Evolutionary conservation across 2,797 vertebrate genomes (phyloP), one percentile per base, ranked within the genome.

Genomic region (Sebastes wilsoni): DNA sequence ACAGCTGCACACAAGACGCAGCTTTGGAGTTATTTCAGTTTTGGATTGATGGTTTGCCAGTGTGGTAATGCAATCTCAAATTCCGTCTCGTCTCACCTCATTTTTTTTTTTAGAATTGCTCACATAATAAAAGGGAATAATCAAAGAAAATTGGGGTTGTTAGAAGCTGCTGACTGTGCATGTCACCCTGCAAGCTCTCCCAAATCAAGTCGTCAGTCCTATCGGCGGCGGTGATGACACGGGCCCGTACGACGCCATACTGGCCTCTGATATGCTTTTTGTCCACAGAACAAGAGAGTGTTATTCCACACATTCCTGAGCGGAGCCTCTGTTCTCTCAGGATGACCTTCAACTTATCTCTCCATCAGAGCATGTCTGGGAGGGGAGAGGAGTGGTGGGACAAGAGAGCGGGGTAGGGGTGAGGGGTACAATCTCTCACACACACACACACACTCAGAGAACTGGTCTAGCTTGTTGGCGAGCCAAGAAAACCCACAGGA

Each of bases 321-420:
- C 61, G n/a, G 87, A 95, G 94, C 86, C 94, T 93, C 89, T 85
- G 91, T 94, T 93, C 92, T 95, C 92, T 91, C 84, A 72, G 88
- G 89, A 92, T 95, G 95, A 96, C 95, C 94, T 96, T 95, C 93
- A 94, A 69, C 88, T 95, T 95, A 95, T 96, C 95, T 94, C 94
- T 95, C 88, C 89, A 95, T 96, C 96, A 92, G 90, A 91, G 91
- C 91, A 93, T 92, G 87, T 92, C 91, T 93, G 83, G 86, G 80
- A 83, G 87, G 87, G 77, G 75, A 82, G 80, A 59, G 84, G 83
- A 42, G 68, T 66, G 62, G 78, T 70, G 75, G 61, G 77, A 83
- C 38, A 58, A 61, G 78, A 49, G 80, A 14, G 66, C 36, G 16
- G 18, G 71, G 56, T 27, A 12, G 42, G 77, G 86, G 49, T 18